Conservation (phyloP, 2,113 vertebrate genomes). For the Centropus bengalensis region DNA sequence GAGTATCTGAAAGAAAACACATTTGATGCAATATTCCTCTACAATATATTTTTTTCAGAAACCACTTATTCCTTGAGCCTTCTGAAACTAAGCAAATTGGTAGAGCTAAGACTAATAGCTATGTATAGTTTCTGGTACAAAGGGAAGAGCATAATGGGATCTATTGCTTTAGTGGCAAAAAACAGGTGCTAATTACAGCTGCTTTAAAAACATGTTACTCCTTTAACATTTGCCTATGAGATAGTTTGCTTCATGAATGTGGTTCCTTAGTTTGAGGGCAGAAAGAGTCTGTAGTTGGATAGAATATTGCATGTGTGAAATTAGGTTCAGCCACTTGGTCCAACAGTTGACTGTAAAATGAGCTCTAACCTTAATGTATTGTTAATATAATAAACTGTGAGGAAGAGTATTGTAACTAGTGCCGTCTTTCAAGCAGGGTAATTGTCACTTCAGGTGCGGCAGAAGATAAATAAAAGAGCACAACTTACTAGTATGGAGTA, state of each 20-base stretch:
- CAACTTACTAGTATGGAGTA: not conserved
- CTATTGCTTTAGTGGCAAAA: not conserved
- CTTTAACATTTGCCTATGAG: not conserved
- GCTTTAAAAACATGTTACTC: not conserved
- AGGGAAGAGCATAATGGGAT: not conserved
- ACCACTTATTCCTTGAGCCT: not conserved
- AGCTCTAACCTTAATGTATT: not conserved
- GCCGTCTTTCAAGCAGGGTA: not conserved
- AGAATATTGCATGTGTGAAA: not conserved
- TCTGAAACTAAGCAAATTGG: not conserved
- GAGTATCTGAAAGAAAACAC: not conserved
- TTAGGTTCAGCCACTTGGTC: not conserved
- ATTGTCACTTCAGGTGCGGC: not conserved
- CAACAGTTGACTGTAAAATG: not conserved
- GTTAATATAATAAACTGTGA: not conserved
- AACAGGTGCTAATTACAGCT: not conserved
- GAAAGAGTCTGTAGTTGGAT: not conserved
- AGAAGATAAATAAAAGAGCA: not conserved
- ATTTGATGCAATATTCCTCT: not conserved
- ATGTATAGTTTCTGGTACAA: not conserved
- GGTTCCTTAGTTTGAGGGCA: not conserved
- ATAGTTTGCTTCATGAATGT: not conserved
- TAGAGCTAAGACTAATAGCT: not conserved
- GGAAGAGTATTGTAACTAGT: not conserved
- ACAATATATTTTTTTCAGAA: not conserved